Evolutionary conservation across 2,888 invertebrate genomes (phyloP), one percentile per base, ranked within the genome.

Genomic region (Tortricodes alternella): DNA sequence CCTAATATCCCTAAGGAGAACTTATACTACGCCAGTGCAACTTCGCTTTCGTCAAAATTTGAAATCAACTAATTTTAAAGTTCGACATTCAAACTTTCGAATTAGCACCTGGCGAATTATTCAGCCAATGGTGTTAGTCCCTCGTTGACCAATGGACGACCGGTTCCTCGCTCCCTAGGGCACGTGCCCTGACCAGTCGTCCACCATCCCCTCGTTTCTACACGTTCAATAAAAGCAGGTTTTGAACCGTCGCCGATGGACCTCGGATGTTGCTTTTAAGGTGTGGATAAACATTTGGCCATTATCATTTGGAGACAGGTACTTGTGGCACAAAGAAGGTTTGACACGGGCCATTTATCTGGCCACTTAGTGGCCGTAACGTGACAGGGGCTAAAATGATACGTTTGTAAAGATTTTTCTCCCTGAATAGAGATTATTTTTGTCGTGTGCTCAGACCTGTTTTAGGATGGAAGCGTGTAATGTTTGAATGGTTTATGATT

Each of bases 71-170:
- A 37, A 37, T 29, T n/a, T 7, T 6, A 13, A n/a, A n/a, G n/a
- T 34, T 34, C 34, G 5, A 34, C 13, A 5, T 52, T 35, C 15
- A 37, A 44, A 52, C 16, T 16, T 37, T 37, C 44, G 46, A 70
- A 70, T 74, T 76, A 53, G 74, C 88, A 87, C 81, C 87, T 86
- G 86, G 80, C 71, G 37, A 78, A 74, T 62, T 56, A 44, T 23
- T 46, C 50, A 52, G 64, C 88, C 85, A 87, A 87, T 86, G 53
- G 61, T 60, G 9, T 21, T 48, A 60, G 27, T 70, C 74, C 76
- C 71, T 65, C 56, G 64, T 75, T 88, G 86, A 83, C 90, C 90
- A 90, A 85, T 89, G 70, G 71, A 72, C 71, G 77, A 88, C 88
- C 88, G 85, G 88, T 89, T 61, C 9, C 21, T 4, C 21, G 64